A percentile compares a stretch with the other conserved stretches of the same genome.
phyloP scores from a whole-genome alignment of 2,888 invertebrate genomes.

The Synergus japonicus region DNA sequence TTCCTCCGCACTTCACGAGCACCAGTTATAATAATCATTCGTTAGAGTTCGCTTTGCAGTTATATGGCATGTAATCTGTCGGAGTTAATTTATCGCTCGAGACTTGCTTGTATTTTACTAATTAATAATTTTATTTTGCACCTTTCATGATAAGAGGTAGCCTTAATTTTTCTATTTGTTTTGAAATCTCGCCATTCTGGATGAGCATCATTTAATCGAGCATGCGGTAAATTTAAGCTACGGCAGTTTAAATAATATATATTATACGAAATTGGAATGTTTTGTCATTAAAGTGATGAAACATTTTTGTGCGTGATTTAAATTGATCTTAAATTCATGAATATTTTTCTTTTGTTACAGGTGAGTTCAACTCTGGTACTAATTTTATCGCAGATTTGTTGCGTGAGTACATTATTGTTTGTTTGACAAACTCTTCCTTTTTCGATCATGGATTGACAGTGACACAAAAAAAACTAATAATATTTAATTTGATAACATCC shows the following conservation, averaged over 20 bases:
- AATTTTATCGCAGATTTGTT: neutral
- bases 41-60: constrained; percentile 16
- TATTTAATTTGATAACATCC: no score
- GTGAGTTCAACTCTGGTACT: neutral
- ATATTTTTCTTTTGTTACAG: neutral
- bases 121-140: constrained; percentile 29
- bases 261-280: no score
- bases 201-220: neutral
- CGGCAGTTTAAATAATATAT: neutral
- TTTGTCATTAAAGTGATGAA: neutral
- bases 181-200: neutral
- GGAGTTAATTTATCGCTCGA: neutral
- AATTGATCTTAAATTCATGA: neutral
- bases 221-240: neutral
- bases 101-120: constrained; percentile 18
- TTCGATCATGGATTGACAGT: no score
- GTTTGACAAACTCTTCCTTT: neutral
- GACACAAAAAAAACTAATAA: no score
- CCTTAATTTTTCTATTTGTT: neutral
- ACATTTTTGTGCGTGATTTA: neutral
- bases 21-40: constrained; percentile 23
- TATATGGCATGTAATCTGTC: constrained; percentile 8
- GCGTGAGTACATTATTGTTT: neutral
- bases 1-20: neutral
- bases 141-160: constrained; percentile 1